Base-by-base conservation (phyloP, 2,113 vertebrate species). In the Corydoras maculifer region DNA sequence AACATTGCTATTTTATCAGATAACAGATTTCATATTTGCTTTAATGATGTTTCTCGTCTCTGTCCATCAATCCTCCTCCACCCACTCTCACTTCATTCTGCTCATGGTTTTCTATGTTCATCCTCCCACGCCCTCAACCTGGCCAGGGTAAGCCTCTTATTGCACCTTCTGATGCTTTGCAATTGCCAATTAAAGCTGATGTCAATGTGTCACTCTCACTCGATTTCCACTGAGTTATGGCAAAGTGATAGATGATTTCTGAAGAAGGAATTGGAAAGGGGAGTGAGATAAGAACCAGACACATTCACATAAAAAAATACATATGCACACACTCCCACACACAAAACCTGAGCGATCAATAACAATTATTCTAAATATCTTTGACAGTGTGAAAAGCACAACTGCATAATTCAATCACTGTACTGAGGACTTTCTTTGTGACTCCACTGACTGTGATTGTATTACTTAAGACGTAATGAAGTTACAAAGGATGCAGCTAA, bases 191-290 rank as follows among this genome's bases (percentile, higher is more conserved):
- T 88, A 87, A 83, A 18, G 58, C 7, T 18, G 32, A 74, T 84
- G 85, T 88, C 86, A 85, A 82, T 70, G 81, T 87, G 84, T 88
- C 86, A 83, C 82, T 88, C 84, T 77, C 53, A 60, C 68, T 77
- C 79, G 76, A 86, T 87, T 85, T 86, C 76, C 80, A 81, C 82
- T 65, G 86, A 83, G 82, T 81, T 78, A 65, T 73, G 65, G 77
- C 81, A 78, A 84, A 83, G 77, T 78, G 55, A 85, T 84, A 81
- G 68, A 13, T n/a, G 68, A 76, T 73, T 73, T 70, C 53, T 71
- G 72, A 69, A 62, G 18, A 60, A 30, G 15, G 57, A 58, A 49
- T 29, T 60, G 32, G 75, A 18, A 61, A 7, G 29, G 25, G 12
- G 58, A 65, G 30, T 29, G 10, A 30, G 29, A n/a, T 55, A 48